A percentile compares a stretch with the other conserved stretches of the same genome.
Evolutionary conservation across 2,797 vertebrate genomes (phyloP).

Genomic region (Synanceia verrucosa): DNA sequence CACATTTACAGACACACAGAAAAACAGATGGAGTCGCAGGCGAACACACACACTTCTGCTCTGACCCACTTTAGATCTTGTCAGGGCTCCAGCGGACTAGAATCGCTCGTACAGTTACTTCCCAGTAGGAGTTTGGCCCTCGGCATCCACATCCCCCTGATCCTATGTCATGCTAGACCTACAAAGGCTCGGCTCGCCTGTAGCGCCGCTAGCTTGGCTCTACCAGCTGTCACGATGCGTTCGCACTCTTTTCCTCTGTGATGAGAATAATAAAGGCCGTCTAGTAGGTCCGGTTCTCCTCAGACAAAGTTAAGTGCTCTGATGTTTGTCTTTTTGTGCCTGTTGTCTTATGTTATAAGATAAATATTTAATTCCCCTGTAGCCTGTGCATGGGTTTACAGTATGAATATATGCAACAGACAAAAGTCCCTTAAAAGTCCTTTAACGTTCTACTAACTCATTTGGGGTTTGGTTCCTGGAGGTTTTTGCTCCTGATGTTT

Average conservation of each 20-base stretch:
- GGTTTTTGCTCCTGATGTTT: neutral
- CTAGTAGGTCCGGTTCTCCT: conserved; percentile 36
- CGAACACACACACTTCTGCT: conserved; percentile 11
- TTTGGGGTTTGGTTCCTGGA: neutral
- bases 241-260: conserved; percentile 25
- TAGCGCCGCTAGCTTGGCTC: conserved; percentile 42
- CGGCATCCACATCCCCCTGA: conserved; percentile 58
- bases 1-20: conserved; percentile 7
- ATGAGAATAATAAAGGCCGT: conserved; percentile 36
- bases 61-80: conserved; percentile 71
- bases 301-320: conserved; percentile 47
- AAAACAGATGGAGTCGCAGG: conserved; percentile 25
- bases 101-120: conserved; percentile 59
- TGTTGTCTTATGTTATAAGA: conserved; percentile 23
- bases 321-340: conserved; percentile 25
- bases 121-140: conserved; percentile 61
- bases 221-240: conserved; percentile 63
- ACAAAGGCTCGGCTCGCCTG: conserved; percentile 45
- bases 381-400: neutral
- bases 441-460: neutral
- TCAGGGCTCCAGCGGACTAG: conserved; percentile 48
- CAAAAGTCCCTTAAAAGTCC: neutral
- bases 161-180: conserved; percentile 62
- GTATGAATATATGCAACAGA: conserved; percentile 8
- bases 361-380: conserved; percentile 27